These are phyloP conservation scores for Galeruca laticollis DNA, from an alignment of 2,888 invertebrate species.

Conservation along the genomic window DNA sequence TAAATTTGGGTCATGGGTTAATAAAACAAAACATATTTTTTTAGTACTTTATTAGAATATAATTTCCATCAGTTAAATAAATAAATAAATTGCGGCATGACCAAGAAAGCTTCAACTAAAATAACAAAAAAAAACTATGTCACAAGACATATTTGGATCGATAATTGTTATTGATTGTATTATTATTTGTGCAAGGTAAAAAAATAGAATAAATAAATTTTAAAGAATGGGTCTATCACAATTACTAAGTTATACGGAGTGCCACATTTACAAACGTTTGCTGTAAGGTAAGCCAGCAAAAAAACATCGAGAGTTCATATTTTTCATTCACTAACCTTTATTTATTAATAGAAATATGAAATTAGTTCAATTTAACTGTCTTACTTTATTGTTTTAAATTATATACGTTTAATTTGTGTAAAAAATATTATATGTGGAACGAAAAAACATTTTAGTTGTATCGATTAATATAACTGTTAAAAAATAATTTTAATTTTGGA, in stretches of 20 bases:
- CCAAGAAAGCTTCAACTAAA: conserved; percentile 62
- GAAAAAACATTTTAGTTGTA: too few species aligned
- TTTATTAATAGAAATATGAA: background rate
- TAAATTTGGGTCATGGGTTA: too few species aligned
- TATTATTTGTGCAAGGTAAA: conserved; percentile 29
- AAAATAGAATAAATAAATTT: conserved; percentile 31
- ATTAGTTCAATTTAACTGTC: background rate
- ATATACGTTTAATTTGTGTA: too few species aligned
- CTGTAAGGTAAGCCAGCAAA: conserved; percentile 1
- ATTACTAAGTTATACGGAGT: conserved; percentile 41
- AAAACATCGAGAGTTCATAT: conserved; percentile 8
- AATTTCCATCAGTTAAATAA: conserved; percentile 65
- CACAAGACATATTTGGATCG: background rate
- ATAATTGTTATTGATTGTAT: conserved; percentile 14
- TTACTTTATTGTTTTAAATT: too few species aligned
- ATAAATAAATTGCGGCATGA: conserved; percentile 66
- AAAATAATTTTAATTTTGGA: too few species aligned
- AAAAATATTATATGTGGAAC: too few species aligned
- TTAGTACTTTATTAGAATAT: conserved; percentile 64
- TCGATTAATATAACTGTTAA: too few species aligned
- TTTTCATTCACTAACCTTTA: background rate
- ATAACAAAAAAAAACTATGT: conserved; percentile 53
- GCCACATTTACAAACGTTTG: conserved; percentile 24
- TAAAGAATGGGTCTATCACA: conserved; percentile 39
- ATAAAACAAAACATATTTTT: background rate